Conservation (phyloP, 2,113 vertebrate species). For the Noturus placidus region DNA sequence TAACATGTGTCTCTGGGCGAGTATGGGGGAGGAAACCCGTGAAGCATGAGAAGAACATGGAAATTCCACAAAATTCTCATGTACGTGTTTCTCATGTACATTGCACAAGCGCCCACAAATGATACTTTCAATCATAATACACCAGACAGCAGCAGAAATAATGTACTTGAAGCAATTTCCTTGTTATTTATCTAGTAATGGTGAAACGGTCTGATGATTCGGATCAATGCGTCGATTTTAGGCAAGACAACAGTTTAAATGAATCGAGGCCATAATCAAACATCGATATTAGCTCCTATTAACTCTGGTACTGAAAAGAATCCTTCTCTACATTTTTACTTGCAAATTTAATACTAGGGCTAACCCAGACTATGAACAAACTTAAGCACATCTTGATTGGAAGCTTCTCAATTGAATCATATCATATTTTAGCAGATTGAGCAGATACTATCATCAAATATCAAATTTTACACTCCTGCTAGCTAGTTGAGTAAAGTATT, state of each 20-base stretch:
- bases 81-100: neutral
- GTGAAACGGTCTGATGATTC: neutral
- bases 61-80: neutral
- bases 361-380: too few species aligned
- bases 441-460: too few species aligned
- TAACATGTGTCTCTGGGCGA: too few species aligned
- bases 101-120: neutral
- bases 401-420: too few species aligned
- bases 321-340: neutral
- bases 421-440: too few species aligned
- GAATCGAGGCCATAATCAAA: neutral
- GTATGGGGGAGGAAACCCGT: too few species aligned
- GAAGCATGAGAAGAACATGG: too few species aligned
- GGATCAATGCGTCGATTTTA: neutral
- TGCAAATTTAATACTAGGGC: neutral
- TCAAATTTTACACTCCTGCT: too few species aligned
- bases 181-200: neutral
- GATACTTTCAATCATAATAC: neutral
- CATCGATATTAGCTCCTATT: neutral
- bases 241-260: neutral
- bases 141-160: neutral
- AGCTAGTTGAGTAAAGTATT: too few species aligned
- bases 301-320: neutral
- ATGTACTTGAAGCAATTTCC: neutral
- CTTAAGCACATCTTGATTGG: too few species aligned